Conservation (phyloP, 2,888 invertebrate genomes). For the Melanotus villosus region DNA sequence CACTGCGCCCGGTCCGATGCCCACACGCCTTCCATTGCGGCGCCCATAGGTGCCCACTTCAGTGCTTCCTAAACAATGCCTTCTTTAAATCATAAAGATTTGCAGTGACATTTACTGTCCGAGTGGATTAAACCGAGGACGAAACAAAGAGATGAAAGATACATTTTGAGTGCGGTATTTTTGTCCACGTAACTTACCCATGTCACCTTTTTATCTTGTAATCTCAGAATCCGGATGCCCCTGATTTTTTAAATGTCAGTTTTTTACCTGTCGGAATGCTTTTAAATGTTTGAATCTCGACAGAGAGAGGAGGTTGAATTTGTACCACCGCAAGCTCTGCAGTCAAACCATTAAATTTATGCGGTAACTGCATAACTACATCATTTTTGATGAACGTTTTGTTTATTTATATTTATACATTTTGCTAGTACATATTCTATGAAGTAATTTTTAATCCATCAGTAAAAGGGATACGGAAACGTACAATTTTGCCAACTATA, state of each 20-base stretch:
- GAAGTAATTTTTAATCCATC: too few species aligned
- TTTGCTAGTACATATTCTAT: too few species aligned
- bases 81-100: conserved; percentile 41
- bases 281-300: too few species aligned
- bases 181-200: conserved; percentile 2
- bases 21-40: conserved; percentile 42
- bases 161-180: conserved; percentile 20
- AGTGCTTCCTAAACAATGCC: conserved; percentile 39
- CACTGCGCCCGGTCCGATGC: conserved; percentile 44
- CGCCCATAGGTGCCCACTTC: conserved; percentile 29
- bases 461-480: too few species aligned
- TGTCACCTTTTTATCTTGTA: conserved; percentile 6
- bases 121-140: conserved; percentile 13
- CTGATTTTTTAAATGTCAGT: too few species aligned
- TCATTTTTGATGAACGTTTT: too few species aligned
- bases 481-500: too few species aligned
- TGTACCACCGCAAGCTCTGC: too few species aligned
- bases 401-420: too few species aligned
- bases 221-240: neutral
- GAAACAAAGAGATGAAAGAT: conserved; percentile 29
- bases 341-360: too few species aligned
- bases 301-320: too few species aligned
- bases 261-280: neutral
- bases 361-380: too few species aligned
- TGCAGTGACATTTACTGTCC: conserved; percentile 29